A percentile compares a stretch with the other conserved stretches of the same genome.
Evolutionary conservation across 2,888 invertebrate species (phyloP).

Genomic region (Pollenia angustigena): DNA sequence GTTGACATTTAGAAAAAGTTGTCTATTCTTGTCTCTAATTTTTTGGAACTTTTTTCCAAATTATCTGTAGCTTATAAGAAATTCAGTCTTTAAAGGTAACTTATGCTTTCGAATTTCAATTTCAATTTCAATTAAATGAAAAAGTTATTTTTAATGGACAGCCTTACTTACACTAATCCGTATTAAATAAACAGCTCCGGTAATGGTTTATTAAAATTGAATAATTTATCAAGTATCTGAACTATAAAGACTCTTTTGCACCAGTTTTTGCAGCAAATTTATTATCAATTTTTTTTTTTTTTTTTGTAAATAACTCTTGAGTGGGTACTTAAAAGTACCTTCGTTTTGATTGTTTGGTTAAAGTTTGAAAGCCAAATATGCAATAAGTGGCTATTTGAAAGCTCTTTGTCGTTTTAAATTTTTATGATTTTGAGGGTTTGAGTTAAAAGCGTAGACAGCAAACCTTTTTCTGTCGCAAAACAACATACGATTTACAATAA

Average conservation of each 20-base stretch:
- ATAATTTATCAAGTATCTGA: slow-evolving; percentile 14
- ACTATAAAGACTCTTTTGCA: neutral
- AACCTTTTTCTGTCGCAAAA: slow-evolving; percentile 33
- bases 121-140: neutral
- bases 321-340: neutral
- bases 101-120: neutral
- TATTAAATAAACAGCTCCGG: slow-evolving; percentile 1
- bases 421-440: slow-evolving; percentile 20
- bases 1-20: too few species aligned
- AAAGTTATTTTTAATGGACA: neutral
- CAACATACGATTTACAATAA: neutral
- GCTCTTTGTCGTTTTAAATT: slow-evolving; percentile 5
- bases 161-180: neutral
- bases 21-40: too few species aligned
- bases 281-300: neutral
- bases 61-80: too few species aligned
- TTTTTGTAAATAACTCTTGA: slow-evolving; percentile 14
- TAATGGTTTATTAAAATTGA: slow-evolving; percentile 20
- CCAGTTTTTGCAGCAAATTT: neutral
- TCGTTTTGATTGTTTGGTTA: neutral
- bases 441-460: slow-evolving; percentile 1
- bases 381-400: neutral
- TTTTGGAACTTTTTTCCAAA: too few species aligned
- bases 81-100: too few species aligned
- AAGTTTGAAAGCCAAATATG: neutral